These are phyloP conservation scores for Ceraclea dissimilis DNA, from an alignment of 2,888 invertebrate species.

Conservation along the genomic window DNA sequence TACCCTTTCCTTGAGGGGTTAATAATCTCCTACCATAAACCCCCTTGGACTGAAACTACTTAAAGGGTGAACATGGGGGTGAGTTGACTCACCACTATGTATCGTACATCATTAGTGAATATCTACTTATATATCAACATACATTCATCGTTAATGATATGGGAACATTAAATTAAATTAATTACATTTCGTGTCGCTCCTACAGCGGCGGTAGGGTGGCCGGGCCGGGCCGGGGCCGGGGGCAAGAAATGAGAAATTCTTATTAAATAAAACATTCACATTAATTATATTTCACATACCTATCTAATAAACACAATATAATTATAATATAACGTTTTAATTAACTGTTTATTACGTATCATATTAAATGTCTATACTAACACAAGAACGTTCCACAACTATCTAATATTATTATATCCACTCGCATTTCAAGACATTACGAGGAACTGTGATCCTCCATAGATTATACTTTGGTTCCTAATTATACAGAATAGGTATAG, in stretches of 20 bases:
- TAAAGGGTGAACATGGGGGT: background rate
- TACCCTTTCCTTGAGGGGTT: slow-evolving; percentile 33
- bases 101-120: slow-evolving; percentile 6
- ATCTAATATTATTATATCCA: slow-evolving; percentile 11
- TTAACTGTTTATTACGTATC: background rate
- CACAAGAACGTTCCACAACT: background rate
- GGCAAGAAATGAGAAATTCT: background rate
- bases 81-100: slow-evolving; percentile 7
- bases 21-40: slow-evolving; percentile 17
- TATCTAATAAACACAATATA: too few species aligned
- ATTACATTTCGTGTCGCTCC: slow-evolving; percentile 2
- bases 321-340: too few species aligned
- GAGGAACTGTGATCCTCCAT: too few species aligned
- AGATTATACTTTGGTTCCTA: too few species aligned
- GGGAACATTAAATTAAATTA: slow-evolving; percentile 10
- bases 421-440: too few species aligned
- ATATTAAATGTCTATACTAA: background rate
- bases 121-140: slow-evolving; percentile 1
- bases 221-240: background rate
- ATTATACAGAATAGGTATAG: too few species aligned
- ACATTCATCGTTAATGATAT: slow-evolving; percentile 8
- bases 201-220: too few species aligned
- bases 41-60: slow-evolving; percentile 24
- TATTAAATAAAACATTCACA: background rate
- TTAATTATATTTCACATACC: background rate